These are phyloP conservation scores for Heteromurus nitidus DNA, from an alignment of 2,888 invertebrate genomes.

Conservation along the genomic window DNA sequence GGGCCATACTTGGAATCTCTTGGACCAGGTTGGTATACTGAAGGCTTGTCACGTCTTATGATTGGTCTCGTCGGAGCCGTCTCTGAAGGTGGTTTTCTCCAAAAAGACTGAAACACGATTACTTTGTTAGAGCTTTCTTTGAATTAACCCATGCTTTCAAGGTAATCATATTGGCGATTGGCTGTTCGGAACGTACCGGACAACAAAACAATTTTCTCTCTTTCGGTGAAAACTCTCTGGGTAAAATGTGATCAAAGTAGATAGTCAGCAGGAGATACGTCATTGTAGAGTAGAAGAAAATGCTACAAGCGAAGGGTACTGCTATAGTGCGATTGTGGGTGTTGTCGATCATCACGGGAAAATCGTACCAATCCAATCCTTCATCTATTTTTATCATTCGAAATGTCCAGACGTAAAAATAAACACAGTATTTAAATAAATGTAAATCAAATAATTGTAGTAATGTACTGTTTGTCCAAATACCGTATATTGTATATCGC, in stretches of 20 bases:
- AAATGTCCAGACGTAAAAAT: background rate
- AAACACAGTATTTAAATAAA: background rate
- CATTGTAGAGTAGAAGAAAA: slow-evolving; percentile 45
- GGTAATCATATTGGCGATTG: too few relatives aligned
- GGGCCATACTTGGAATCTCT: slow-evolving; percentile 31
- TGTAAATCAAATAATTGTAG: background rate
- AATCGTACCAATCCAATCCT: slow-evolving; percentile 64
- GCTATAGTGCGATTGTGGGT: slow-evolving; percentile 33
- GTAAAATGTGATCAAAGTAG: slow-evolving; percentile 53
- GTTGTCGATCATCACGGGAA: slow-evolving; percentile 51
- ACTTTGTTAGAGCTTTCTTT: too few relatives aligned
- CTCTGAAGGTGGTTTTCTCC: slow-evolving; percentile 24
- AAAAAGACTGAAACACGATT: background rate
- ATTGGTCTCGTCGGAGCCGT: slow-evolving; percentile 43
- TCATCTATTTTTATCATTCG: too few relatives aligned
- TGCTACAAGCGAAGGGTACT: slow-evolving; percentile 22
- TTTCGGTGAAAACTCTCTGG: slow-evolving; percentile 52
- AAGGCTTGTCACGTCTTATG: slow-evolving; percentile 29
- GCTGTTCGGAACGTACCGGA: slow-evolving; percentile 24
- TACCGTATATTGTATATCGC: slow-evolving; percentile 60
- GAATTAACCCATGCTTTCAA: too few relatives aligned
- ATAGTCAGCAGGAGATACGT: slow-evolving; percentile 44
- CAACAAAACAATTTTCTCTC: slow-evolving; percentile 44
- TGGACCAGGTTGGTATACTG: slow-evolving; percentile 49
- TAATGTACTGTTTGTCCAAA: background rate